Base-by-base conservation (phyloP, 1,140 invertebrate species). In the Arctopsyche grandis region DNA sequence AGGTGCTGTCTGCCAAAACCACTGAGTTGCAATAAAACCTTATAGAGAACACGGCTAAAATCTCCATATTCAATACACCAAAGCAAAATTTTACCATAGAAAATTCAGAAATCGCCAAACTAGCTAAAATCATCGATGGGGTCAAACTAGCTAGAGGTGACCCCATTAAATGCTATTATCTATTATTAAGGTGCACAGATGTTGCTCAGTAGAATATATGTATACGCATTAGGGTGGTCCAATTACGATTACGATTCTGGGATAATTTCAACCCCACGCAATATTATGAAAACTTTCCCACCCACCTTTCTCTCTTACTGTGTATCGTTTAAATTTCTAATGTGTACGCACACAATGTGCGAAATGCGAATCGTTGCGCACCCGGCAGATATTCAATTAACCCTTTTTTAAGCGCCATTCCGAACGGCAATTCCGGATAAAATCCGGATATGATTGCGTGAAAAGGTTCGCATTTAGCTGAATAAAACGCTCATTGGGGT, bases 151-250 rank as follows among this genome's bases (percentile, higher is more conserved):
- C 5, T 60, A 7, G 14, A 5, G 9, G 38, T 22, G 9, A 14
- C 16, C n/a, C 29, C 69, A 71, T 46, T 71, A 46, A 71, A n/a
- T 46, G 69, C 69, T 38, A 71, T 71, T 71, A 71, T 71, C 69
- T 19, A 16, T 71, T 46, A 71, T 71, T 71, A 71, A 69, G 69
- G 38, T 71, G n/a, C 69, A 46, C 69, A 71, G 69, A 71, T 71
- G 69, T 71, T 71, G 16, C 69, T 1, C 29, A 38, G 29, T 4
- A 38, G 7, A 4, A 52, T 52, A 16, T 52, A 52, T 10, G 12
- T 52, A 52, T 14, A 16, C 48, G 10, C 16, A 52, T 14, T 38
- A 38, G 29, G 29, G 7, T 3, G 3, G 0, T 10, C n/a, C 58
- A 22, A 60, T 46, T 75, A 46, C 74, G 29, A 26, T 77, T 79